Evolutionary conservation across 2,797 vertebrate genomes (phyloP), one percentile per base, ranked within the genome.

Genomic region (Poecilia picta): DNA sequence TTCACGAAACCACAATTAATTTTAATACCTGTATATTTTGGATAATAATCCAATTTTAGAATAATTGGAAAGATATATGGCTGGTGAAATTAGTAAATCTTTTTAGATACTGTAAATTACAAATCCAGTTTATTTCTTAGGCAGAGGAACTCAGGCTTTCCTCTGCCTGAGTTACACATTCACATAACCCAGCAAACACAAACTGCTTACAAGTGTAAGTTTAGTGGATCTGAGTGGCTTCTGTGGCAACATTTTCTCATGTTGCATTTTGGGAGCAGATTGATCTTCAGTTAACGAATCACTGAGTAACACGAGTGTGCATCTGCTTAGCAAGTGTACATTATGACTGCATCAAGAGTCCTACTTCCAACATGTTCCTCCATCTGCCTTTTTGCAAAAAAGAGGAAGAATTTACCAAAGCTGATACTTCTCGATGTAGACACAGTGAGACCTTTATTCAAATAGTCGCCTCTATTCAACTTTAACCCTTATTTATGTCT

Each of bases 231-330:
- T 80, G 33, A 62, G 73, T 41, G 79, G 68, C 77, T 83, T 74
- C 57, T 2, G 59, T 12, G 28, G 73, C 74, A 28, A 5, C 11
- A n/a, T 62, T 79, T 76, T 73, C 31, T 76, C 70, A 5, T 70
- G 80, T 49, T 23, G 75, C 18, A 18, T 75, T 33, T 49, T 51
- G 81, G 51, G 83, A 84, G 83, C 87, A 89, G 89, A 89, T 84
- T 89, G 83, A 89, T 87, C 59, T 36, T 1, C 66, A 46, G 77
- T 31, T 71, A 15, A 51, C 62, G 8, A 82, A 75, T 79, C 83
- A 28, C 76, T 84, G 72, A 79, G 45, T 78, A 76, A 75, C 76
- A 74, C 2, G 47, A 82, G 83, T 59, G 79, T 47, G 81, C 88
- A 82, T 73, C 53, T 43, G 77, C 75, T 85, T 31, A 41, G 62